Conservation (phyloP, 2,797 vertebrate species). For the Rhyacichthys aspro region DNA sequence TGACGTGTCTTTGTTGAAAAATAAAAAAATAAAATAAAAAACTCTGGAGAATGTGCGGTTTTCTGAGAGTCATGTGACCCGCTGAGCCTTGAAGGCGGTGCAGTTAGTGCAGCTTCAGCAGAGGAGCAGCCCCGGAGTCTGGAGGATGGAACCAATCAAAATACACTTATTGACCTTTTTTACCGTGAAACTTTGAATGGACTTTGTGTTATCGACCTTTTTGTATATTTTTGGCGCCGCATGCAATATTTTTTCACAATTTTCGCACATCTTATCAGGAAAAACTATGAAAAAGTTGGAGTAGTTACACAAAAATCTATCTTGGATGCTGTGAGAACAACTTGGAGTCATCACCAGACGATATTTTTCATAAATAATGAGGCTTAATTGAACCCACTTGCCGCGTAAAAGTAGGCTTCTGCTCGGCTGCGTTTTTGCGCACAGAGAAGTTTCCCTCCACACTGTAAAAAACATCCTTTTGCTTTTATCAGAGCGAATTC, state of each 20-base stretch:
- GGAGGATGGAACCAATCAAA: conserved; percentile 26
- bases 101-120: conserved; percentile 38
- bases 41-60: conserved; percentile 11
- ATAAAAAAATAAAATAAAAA: no score
- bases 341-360: neutral
- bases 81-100: conserved; percentile 33
- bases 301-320: no score
- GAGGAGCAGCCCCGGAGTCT: conserved; percentile 17
- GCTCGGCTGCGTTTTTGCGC: conserved; percentile 37
- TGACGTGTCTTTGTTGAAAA: conserved; percentile 2
- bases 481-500: fast-evolving
- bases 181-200: conserved; percentile 6
- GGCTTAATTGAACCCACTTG: conserved; percentile 47
- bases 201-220: neutral
- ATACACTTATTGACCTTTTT: conserved; percentile 1
- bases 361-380: neutral
- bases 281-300: no score
- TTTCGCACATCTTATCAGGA: no score
- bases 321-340: no score
- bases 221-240: no score
- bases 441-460: conserved; percentile 21
- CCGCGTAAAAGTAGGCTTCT: conserved; percentile 11
- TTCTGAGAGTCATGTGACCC: conserved; percentile 50
- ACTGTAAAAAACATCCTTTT: conserved; percentile 34
- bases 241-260: no score